A percentile compares a stretch with the other conserved stretches of the same genome.
phyloP scores from a whole-genome alignment of 2,888 invertebrate species.

The Allygus modestus region DNA sequence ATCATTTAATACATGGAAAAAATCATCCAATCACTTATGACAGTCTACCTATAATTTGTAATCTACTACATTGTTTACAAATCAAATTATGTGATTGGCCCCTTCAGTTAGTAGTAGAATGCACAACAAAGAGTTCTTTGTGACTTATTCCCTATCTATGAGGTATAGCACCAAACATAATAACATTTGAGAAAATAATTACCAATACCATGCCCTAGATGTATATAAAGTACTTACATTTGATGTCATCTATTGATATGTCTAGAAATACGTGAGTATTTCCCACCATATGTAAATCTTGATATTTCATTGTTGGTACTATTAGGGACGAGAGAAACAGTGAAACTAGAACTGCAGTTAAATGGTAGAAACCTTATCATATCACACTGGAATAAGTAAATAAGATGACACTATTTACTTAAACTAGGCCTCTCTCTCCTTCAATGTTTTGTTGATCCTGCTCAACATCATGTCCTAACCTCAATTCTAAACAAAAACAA shows the following conservation, averaged over 20 bases:
- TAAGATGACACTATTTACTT: slow-evolving; percentile 1
- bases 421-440: not conserved
- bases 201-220: too few species aligned
- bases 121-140: too few species aligned
- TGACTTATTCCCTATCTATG: too few species aligned
- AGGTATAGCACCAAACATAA: too few species aligned
- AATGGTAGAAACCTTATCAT: not conserved
- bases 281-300: slow-evolving; percentile 57
- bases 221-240: slow-evolving; percentile 81
- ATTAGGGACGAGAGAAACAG: not conserved
- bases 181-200: too few species aligned
- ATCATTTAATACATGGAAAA: too few species aligned
- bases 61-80: too few species aligned
- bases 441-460: not conserved
- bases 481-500: not conserved
- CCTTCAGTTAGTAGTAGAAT: too few species aligned
- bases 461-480: not conserved
- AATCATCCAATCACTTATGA: too few species aligned
- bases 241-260: slow-evolving; percentile 82
- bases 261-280: slow-evolving; percentile 86
- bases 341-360: not conserved
- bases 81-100: too few species aligned
- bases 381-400: not conserved
- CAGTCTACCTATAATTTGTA: too few species aligned
- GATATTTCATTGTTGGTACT: slow-evolving; percentile 25